phyloP scores from a whole-genome alignment of 2,113 vertebrate genomes.

The Chelonoidis abingdonii region DNA sequence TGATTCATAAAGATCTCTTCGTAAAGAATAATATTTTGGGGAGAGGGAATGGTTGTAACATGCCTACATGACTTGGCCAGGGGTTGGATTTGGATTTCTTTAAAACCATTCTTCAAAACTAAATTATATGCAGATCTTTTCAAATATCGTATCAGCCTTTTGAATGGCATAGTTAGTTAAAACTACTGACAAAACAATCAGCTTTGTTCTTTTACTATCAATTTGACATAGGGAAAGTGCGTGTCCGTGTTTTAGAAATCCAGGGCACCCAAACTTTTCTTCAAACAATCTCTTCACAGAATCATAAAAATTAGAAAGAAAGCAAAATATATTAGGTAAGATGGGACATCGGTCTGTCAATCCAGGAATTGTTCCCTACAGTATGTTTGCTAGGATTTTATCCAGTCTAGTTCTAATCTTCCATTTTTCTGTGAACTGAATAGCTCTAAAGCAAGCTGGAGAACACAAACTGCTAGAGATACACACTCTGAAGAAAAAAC shows the following conservation, averaged over 20 bases:
- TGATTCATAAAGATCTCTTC: not conserved
- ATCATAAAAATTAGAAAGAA: not conserved
- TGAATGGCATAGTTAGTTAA: not conserved
- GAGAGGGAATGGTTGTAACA: not conserved
- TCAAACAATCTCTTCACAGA: not conserved
- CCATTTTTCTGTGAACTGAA: constrained; percentile 12
- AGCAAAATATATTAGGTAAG: not conserved
- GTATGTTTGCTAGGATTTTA: not conserved
- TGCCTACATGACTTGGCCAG: not conserved
- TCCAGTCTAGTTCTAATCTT: not conserved
- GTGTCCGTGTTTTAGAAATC: not conserved
- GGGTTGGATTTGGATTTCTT: not conserved
- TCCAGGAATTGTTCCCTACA: not conserved
- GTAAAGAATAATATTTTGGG: not conserved
- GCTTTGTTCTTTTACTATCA: not conserved
- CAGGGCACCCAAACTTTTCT: not conserved
- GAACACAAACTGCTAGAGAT: constrained; percentile 54
- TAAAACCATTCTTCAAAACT: not conserved
- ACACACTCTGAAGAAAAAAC: not conserved
- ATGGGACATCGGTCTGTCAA: not conserved
- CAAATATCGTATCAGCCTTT: not conserved
- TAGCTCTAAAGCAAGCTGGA: constrained; percentile 71
- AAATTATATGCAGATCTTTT: not conserved
- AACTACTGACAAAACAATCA: not conserved
- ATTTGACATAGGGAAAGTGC: rapidly evolving